Percentiles rank a stretch among this genome's conserved stretches.
Evolutionary conservation across 1,140 invertebrate genomes (phyloP).

Genomic region (Drosophila parabipectinata): DNA sequence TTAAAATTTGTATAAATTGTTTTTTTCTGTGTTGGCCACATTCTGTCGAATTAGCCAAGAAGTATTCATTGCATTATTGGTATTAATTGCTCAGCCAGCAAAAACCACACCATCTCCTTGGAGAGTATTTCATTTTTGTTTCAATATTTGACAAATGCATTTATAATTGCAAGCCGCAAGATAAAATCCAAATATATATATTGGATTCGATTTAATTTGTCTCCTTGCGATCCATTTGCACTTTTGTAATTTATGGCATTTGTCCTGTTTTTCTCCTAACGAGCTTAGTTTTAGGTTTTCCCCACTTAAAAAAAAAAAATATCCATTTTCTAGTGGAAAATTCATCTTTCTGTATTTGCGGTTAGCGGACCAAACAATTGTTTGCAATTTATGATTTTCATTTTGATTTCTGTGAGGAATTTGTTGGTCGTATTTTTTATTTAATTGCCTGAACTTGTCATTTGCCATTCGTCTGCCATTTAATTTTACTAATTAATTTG

Average conservation of each 20-base stretch:
- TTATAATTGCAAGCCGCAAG: conserved; percentile 71
- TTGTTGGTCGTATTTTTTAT: conserved; percentile 25
- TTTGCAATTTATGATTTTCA: conserved; percentile 17
- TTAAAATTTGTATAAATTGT: too few species aligned
- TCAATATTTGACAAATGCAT: conserved; percentile 74
- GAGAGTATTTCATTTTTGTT: conserved; percentile 50
- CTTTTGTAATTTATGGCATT: conserved; percentile 58
- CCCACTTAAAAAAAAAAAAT: too few species aligned
- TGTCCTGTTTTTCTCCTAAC: conserved; percentile 18
- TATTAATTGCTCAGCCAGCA: conserved; percentile 56
- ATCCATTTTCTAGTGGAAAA: too few species aligned
- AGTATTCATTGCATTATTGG: conserved; percentile 55
- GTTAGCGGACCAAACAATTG: conserved; percentile 3
- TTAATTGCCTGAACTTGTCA: conserved; percentile 53
- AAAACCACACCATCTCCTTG: conserved; percentile 38
- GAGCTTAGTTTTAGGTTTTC: not conserved
- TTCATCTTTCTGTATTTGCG: not conserved
- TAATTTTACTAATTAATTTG: conserved; percentile 81
- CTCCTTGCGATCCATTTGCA: conserved; percentile 56
- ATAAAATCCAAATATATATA: conserved; percentile 40
- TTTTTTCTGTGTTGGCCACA: not conserved
- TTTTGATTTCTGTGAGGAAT: not conserved
- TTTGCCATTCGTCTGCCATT: conserved; percentile 70
- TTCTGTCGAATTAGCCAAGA: conserved; percentile 18
- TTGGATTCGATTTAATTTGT: not conserved